phyloP scores from a whole-genome alignment of 2,797 vertebrate genomes.

The Pterois miles region DNA sequence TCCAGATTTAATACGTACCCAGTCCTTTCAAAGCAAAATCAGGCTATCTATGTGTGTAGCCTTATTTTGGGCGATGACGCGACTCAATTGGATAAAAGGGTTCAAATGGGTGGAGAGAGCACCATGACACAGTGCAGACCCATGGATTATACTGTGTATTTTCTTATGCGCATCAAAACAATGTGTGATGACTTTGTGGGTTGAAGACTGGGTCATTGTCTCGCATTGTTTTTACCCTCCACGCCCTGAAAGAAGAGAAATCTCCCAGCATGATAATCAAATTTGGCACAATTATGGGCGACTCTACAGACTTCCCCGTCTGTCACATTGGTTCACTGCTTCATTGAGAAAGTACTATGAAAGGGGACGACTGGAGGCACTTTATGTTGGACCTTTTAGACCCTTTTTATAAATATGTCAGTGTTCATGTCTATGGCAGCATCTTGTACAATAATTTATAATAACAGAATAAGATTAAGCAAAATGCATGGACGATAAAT shows the following conservation, averaged over 20 bases:
- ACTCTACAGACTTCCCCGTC: background rate
- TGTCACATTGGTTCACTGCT: conserved; percentile 9
- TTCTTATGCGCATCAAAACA: conserved; percentile 1
- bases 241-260: conserved; percentile 11
- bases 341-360: background rate
- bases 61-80: conserved; percentile 28
- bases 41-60: background rate
- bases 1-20: background rate
- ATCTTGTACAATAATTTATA: background rate
- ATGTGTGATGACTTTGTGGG: conserved; percentile 25
- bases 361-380: background rate
- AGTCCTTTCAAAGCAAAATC: background rate
- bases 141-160: conserved; percentile 25
- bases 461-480: background rate
- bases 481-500: background rate
- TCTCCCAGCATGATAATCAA: conserved; percentile 14
- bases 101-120: conserved; percentile 38
- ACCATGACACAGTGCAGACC: background rate
- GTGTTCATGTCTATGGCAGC: background rate
- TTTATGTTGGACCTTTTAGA: background rate
- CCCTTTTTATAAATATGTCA: background rate
- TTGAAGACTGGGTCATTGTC: background rate
- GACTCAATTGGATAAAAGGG: conserved; percentile 26
- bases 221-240: background rate
- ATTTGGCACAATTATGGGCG: conserved; percentile 2